Evolutionary conservation across 2,888 invertebrate species (phyloP), one percentile per base, ranked within the genome.

Genomic region (Eucriotettix oculatus): DNA sequence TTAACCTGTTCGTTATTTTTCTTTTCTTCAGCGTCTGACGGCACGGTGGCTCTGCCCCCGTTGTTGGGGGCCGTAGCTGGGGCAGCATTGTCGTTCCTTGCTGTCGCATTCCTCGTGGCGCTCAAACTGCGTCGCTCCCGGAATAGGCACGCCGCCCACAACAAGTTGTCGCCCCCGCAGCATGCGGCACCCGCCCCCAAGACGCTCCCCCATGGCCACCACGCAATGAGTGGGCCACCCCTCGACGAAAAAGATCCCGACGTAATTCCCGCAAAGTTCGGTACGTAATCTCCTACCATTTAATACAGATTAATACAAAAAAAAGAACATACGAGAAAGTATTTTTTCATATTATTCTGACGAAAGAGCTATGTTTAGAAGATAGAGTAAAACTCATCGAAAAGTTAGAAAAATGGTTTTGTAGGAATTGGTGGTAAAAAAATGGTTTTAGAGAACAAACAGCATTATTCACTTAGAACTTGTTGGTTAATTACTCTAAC

Each of bases 211-310:
- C 42, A 61, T 48, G 16, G 58, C 61, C 29, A 56, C 29, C 54
- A 54, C 52, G 61, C 44, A 60, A 62, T 55, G 53, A 52, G 60
- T 11, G 44, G 54, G 10, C 14, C 40, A 14, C 14, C 55, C 9
- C 41, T 41, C 7, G 79, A 82, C 67, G 82, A 82, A 68, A 78
- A 79, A 67, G 86, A 86, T 74, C 86, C 86, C 16, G 86, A 86
- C 72, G 81, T 86, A 63, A 86, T 86, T 71, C 86, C 86, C 64
- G 84, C 84, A 64, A 85, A 85, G 77, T 85, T 83, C 68, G 85
- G 85, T 29, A 29, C 29, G 29, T 29, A 29, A 29, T 2, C 29
- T 29, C 29, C 29, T 29, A 5, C 29, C 29, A 2, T 29, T 29
- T 29, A 29, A 29, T 29, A 29, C 7, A 29, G 29, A 29, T 29